These are phyloP conservation scores for Sinotaia quadrata DNA, from an alignment of 2,888 invertebrate species.

Conservation along the genomic window DNA sequence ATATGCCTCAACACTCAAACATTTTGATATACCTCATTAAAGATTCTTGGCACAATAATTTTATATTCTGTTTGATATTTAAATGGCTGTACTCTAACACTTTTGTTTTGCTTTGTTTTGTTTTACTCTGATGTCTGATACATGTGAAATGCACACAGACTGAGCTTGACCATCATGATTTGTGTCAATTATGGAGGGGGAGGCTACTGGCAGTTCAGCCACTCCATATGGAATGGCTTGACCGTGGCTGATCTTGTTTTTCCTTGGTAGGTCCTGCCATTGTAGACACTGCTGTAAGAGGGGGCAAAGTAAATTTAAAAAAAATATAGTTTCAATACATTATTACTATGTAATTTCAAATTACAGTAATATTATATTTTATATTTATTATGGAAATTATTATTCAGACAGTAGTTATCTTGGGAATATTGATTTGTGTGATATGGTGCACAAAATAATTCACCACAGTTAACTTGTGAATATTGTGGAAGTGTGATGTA, in stretches of 20 bases:
- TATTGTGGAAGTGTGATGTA: too few species aligned
- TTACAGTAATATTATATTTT: background rate
- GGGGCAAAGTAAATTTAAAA: too few species aligned
- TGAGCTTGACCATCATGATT: slow-evolving; percentile 79
- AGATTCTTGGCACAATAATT: too few species aligned
- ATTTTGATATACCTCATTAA: too few species aligned
- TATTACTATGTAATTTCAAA: background rate
- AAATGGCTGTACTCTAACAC: background rate
- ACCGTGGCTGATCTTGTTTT: slow-evolving; percentile 94
- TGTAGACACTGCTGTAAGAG: background rate
- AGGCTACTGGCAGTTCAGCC: slow-evolving; percentile 86
- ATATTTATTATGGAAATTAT: background rate
- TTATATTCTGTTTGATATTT: background rate
- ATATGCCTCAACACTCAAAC: too few species aligned
- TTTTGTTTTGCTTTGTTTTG: background rate
- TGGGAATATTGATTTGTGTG: background rate
- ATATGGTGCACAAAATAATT: too few species aligned
- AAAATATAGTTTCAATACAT: too few species aligned
- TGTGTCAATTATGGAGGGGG: slow-evolving; percentile 91
- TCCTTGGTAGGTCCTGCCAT: slow-evolving; percentile 79
- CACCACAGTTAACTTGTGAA: too few species aligned
- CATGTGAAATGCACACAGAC: slow-evolving; percentile 12
- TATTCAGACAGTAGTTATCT: background rate
- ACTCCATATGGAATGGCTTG: slow-evolving; percentile 94
- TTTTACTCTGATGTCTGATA: background rate